Percentiles rank a stretch among this genome's conserved stretches.
These are phyloP conservation scores for Sminthurinus signatus DNA, from an alignment of 1,140 invertebrate species.

Conservation along the genomic window DNA sequence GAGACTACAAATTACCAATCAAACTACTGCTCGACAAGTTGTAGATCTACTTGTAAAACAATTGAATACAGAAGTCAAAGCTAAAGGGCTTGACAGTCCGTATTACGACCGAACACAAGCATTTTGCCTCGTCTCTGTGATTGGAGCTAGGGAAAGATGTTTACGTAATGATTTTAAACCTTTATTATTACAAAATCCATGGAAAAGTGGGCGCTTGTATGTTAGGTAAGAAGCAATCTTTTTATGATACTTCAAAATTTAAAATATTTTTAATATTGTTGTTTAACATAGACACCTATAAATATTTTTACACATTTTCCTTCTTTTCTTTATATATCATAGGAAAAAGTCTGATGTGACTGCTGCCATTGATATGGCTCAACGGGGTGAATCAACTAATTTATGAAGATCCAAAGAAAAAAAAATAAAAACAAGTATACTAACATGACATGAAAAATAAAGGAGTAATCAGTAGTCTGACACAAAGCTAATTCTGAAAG, in stretches of 20 bases:
- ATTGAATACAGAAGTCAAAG: conserved; percentile 21
- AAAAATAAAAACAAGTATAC: too few relatives aligned
- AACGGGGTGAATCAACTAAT: background rate
- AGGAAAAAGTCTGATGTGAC: conserved; percentile 79
- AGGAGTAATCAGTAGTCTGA: too few relatives aligned
- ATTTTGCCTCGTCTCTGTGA: conserved; percentile 89
- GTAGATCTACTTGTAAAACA: conserved; percentile 24
- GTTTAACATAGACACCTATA: too few relatives aligned
- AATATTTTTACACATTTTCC: too few relatives aligned
- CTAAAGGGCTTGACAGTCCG: conserved; percentile 6
- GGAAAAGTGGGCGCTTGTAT: conserved; percentile 86
- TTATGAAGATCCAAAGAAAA: background rate
- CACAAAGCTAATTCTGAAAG: too few relatives aligned
- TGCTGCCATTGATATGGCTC: conserved; percentile 69
- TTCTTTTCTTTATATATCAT: too few relatives aligned
- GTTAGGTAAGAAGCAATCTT: too few relatives aligned
- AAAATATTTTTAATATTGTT: too few relatives aligned
- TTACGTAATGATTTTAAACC: conserved; percentile 85
- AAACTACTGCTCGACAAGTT: conserved; percentile 85
- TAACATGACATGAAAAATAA: too few relatives aligned
- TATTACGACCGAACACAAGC: conserved; percentile 51
- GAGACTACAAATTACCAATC: conserved; percentile 81
- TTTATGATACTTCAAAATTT: too few relatives aligned
- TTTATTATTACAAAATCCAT: conserved; percentile 85
- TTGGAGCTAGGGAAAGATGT: conserved; percentile 61